A percentile compares a stretch with the other conserved stretches of the same genome.
Conservation (phyloP, 2,797 vertebrate genomes). For the Microcaecilia unicolor region DNA sequence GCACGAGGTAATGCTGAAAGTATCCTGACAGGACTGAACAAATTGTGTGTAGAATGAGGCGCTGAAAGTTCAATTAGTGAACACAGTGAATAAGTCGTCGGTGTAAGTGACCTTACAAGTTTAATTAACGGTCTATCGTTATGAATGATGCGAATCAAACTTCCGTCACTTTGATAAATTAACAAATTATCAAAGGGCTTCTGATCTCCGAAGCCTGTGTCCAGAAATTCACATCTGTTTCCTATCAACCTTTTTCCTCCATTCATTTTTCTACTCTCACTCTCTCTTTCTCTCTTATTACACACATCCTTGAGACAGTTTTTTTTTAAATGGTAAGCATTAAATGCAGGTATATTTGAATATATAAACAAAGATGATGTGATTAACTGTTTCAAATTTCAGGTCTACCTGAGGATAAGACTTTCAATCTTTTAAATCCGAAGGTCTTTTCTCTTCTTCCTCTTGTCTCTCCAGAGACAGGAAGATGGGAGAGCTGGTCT, state of each 20-base stretch:
- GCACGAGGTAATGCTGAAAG: too few relatives aligned
- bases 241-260: background rate
- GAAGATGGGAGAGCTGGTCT: too few relatives aligned
- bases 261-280: too few relatives aligned
- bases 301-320: too few relatives aligned
- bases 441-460: too few relatives aligned
- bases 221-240: background rate
- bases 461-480: too few relatives aligned
- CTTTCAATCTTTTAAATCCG: too few relatives aligned
- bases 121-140: conserved; percentile 33
- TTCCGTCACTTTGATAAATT: conserved; percentile 30
- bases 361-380: too few relatives aligned
- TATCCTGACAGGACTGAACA: conserved; percentile 13
- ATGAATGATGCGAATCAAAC: conserved; percentile 25
- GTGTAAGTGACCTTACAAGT: conserved; percentile 29
- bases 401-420: too few relatives aligned
- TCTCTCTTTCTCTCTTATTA: background rate
- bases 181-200: conserved; percentile 19
- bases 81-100: conserved; percentile 15
- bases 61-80: conserved; percentile 21
- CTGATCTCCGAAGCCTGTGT: background rate
- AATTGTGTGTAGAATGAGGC: conserved; percentile 15
- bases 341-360: too few relatives aligned
- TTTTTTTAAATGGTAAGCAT: too few relatives aligned
- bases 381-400: too few relatives aligned